Evolutionary conservation across 2,888 invertebrate genomes (phyloP).

Genomic region (Euphydryas editha): DNA sequence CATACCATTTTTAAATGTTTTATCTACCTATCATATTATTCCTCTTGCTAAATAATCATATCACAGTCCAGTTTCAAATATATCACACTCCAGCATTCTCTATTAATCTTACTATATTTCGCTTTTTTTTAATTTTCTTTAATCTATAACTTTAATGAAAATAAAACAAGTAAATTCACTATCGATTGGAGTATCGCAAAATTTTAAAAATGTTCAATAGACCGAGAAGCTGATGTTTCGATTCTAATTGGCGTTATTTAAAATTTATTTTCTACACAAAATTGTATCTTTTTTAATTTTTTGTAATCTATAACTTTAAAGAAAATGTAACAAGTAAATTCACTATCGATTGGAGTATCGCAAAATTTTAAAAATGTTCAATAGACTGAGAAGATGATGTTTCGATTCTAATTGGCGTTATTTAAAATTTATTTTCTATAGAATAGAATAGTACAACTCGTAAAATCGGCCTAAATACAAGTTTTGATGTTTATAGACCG

Average conservation of each 20-base stretch:
- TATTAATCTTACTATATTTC: no score
- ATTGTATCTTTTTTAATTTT: no score
- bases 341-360: background rate
- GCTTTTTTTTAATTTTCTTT: no score
- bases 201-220: background rate
- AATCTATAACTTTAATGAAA: no score
- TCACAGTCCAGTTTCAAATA: no score
- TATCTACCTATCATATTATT: no score
- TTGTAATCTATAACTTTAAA: no score
- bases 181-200: background rate
- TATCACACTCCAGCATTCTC: no score
- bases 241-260: background rate
- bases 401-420: background rate
- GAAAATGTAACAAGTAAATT: no score
- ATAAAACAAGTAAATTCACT: background rate
- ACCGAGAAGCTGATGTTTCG: background rate
- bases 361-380: background rate
- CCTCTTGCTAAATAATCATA: no score
- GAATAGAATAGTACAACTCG: background rate
- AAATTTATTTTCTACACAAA: background rate
- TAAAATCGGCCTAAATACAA: background rate
- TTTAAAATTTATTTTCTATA: background rate
- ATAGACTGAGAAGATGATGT: background rate
- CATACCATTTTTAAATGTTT: no score
- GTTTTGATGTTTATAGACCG: background rate